A percentile compares a stretch with the other conserved stretches of the same genome.
Evolutionary conservation across 2,113 vertebrate species (phyloP).

Genomic region (Corythaeola cristata): DNA sequence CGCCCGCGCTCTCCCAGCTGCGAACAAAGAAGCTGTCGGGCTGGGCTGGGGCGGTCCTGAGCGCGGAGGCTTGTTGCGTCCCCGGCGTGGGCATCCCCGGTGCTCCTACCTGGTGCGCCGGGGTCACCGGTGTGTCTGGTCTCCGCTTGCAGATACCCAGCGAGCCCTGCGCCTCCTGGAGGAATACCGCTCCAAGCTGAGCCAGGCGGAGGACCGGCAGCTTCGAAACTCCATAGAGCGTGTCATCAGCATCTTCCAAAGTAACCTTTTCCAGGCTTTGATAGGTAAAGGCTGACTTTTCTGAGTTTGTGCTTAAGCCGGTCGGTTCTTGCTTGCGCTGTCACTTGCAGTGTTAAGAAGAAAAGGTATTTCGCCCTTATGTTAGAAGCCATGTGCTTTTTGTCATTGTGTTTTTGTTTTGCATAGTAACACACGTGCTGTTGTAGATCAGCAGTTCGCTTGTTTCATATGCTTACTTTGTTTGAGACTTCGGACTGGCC

Average conservation of each 20-base stretch:
- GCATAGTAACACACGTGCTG: background rate
- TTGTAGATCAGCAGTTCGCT: background rate
- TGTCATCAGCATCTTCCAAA: constrained; percentile 98
- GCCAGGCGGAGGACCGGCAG: constrained; percentile 88
- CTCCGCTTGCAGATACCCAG: constrained; percentile 84
- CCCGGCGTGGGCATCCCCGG: background rate
- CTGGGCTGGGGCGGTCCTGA: background rate
- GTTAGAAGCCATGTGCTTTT: background rate
- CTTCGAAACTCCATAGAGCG: constrained; percentile 93
- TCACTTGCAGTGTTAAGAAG: background rate
- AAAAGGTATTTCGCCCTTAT: background rate
- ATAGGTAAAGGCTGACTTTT: constrained; percentile 80
- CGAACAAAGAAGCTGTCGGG: constrained; percentile 23
- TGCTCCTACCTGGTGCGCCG: background rate
- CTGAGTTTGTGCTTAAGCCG: no score
- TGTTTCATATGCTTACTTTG: background rate
- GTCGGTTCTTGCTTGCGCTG: background rate
- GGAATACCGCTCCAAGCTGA: constrained; percentile 90
- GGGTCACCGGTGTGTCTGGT: constrained; percentile 12
- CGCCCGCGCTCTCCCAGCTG: background rate
- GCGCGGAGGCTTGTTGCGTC: background rate
- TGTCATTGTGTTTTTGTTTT: constrained; percentile 10
- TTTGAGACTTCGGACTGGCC: background rate
- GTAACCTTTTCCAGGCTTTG: constrained; percentile 95
- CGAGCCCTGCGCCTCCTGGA: constrained; percentile 92